These are phyloP conservation scores for Aurelia aurita DNA, from an alignment of 30 jellyfish, hydroid and myxozoan species.

Conservation along the genomic window DNA sequence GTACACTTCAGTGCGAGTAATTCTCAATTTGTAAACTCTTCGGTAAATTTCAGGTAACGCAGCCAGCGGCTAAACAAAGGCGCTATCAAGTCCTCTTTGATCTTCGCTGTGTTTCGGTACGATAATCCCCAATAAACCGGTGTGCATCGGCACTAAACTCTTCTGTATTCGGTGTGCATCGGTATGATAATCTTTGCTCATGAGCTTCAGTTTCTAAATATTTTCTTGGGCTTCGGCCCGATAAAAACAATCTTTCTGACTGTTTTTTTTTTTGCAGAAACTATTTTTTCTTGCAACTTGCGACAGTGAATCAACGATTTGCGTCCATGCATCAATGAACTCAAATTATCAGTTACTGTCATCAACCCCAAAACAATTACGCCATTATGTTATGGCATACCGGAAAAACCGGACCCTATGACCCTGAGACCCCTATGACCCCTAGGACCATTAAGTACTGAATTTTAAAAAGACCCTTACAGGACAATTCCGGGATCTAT, in stretches of 20 bases:
- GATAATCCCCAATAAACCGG: neutral
- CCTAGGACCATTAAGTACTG: no score
- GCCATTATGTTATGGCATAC: no score
- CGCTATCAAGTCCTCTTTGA: neutral
- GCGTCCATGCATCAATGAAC: neutral
- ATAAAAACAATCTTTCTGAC: neutral
- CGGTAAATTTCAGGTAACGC: no score
- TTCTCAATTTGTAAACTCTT: no score
- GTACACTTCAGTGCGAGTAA: no score
- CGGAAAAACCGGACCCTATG: no score
- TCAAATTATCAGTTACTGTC: no score
- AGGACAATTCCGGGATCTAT: no score
- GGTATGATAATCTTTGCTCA: neutral
- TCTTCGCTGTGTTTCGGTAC: neutral
- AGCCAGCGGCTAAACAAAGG: slow-evolving; percentile 3
- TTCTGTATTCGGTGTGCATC: neutral
- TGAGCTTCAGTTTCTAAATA: neutral
- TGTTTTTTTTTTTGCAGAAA: neutral
- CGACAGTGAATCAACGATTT: neutral
- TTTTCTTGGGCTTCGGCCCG: slow-evolving; percentile 7
- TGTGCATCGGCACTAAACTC: neutral
- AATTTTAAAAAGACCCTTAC: no score
- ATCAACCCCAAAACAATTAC: no score
- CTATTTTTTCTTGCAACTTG: neutral
- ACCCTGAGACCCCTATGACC: no score